Base-by-base conservation (phyloP, 1,140 invertebrate species). In the Drosophila fuyamai region DNA sequence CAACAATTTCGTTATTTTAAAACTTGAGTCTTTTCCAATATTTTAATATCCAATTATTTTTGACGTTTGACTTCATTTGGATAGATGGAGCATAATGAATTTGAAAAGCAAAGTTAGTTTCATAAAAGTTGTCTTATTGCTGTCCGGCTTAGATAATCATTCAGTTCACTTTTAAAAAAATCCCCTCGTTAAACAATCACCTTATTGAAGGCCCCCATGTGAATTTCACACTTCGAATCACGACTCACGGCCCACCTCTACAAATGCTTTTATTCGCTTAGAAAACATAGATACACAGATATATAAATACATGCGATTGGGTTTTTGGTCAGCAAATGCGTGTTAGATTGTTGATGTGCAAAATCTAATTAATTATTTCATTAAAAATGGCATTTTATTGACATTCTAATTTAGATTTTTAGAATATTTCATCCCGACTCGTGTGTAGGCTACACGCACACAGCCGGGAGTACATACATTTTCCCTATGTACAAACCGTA, bases 331-430 rank as follows among this genome's bases (percentile, higher is more conserved):
- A 6, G 63, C 41, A 62, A 83, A 73, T 73, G 76, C 68, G 84
- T 66, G 67, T 72, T 78, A 70, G 83, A 55, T 89, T 88, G 80
- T 74, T 88, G 84, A 88, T 89, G 83, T 88, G 67, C 83, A 80
- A 88, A 88, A 88, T 88, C 83, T 88, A 88, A 88, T 84, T 89
- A 89, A 89, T 89, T 89, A 89, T 89, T 89, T 89, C 81, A 89
- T 90, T 89, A 88, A 76, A 88, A 79, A 71, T 47, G 63, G 67
- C 88, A 88, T 89, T 89, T 90, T 89, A 90, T 89, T 89, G 84
- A 89, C 85, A 89, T 79, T 89, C 77, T 90, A 89, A 89, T 89
- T 89, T 90, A 61, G 81, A 90, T 90, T 89, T 89, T 90, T 82
- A 51, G 79, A 79, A 82, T 58, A 81, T 74, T 73, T 67, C 56